Evolutionary conservation across 2,797 vertebrate species (phyloP).

Genomic region (Glyptemys insculpta): DNA sequence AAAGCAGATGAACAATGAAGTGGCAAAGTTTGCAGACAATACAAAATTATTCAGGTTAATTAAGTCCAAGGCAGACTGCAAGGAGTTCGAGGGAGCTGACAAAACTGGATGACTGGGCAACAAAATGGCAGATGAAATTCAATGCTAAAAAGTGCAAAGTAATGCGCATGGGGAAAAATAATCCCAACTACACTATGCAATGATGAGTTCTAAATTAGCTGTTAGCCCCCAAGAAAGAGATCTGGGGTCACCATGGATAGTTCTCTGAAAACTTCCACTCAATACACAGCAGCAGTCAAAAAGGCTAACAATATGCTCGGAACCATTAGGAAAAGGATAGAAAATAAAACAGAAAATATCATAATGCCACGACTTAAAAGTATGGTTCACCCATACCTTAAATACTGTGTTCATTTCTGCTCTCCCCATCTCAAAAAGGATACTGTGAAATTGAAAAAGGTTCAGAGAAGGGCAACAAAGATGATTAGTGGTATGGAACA

Average conservation of each 20-base stretch:
- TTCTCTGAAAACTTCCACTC: neutral
- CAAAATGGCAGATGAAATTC: neutral
- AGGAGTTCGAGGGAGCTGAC: neutral
- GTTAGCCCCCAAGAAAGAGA: neutral
- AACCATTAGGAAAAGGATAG: neutral
- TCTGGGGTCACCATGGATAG: neutral
- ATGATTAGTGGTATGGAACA: neutral
- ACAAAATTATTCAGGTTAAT: neutral
- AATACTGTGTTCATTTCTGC: neutral
- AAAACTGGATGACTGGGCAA: neutral
- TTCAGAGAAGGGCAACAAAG: neutral
- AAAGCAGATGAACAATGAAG: neutral
- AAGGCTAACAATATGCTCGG: neutral
- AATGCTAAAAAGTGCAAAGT: neutral
- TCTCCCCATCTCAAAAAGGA: neutral
- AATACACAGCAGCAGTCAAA: neutral
- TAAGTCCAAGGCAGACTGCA: neutral
- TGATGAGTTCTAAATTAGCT: neutral
- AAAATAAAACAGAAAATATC: neutral
- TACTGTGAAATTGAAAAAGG: neutral
- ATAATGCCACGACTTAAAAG: neutral
- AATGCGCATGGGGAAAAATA: neutral
- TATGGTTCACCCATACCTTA: neutral
- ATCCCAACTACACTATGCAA: neutral
- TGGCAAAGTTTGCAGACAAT: neutral